Base-by-base conservation (phyloP, 1,140 invertebrate species). In the Leguminivora glycinivorella region DNA sequence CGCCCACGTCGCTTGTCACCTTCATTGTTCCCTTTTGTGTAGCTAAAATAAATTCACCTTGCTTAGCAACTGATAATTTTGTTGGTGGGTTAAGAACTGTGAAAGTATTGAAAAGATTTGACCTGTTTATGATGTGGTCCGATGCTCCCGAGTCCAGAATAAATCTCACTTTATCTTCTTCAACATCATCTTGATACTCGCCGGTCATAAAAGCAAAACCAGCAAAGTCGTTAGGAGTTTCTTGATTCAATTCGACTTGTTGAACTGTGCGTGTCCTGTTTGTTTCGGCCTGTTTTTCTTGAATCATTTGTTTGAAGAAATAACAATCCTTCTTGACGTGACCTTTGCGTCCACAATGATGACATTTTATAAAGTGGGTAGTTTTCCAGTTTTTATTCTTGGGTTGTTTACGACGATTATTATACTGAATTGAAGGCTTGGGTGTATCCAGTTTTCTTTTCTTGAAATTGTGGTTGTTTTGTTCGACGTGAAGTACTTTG, bases 111-210 rank as follows among this genome's bases (percentile, higher is more conserved):
- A 87, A 81, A 26, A 80, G 68, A 31, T 76, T 70, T 6, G 78
- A 73, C 17, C 77, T 75, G 29, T 83, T 86, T 40, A 84, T 76
- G 17, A 83, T 60, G 60, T 87, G 80, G 63, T 87, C 81, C 0
- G 84, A 81, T 56, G 84, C 85, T 43, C 85, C 84, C 26, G 84
- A 87, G 68, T 85, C 85, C 58, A 87, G 67, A 6, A 83, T 68
- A 76, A 84, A 85, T 68, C 56, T 60, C 5, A 75, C 67, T 75
- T 73, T 60, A 68, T 52, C 67, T 38, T 69, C 56, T 56, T 58
- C 19, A 6, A 22, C 26, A 31, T 67, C 47, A 10, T 66, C 31
- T 5, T 38, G 3, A 34, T 72, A 67, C 12, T 77, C 24, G 25
- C 79, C 70, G 22, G 73, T 73, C 69, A 75, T 74, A 72, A 81